Base-by-base conservation (phyloP, 2,888 invertebrate genomes). In the Perdita meconis region DNA sequence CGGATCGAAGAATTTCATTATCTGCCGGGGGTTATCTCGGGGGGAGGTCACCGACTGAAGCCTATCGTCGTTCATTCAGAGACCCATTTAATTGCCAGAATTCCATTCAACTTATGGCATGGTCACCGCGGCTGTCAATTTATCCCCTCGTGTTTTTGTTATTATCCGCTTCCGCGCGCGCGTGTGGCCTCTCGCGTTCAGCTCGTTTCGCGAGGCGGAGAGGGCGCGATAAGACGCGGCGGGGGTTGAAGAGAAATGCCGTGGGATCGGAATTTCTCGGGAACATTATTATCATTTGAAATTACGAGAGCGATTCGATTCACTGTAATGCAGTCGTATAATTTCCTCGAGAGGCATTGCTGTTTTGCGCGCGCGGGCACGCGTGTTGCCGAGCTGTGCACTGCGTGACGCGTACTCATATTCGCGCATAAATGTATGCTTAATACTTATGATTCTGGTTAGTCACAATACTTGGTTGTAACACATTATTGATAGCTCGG, bases 251-350 rank as follows among this genome's bases (percentile, higher is more conserved):
- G 68, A 74, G 82, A 81, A 79, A 81, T 73, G 82, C 84, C 84
- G 84, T 84, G 84, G 82, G 84, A 84, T 84, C 71, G 84, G 84
- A 84, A 84, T 84, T 84, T 82, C 82, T 74, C 83, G 72, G 64
- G 81, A 84, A 69, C 78, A 82, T 84, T 84, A 84, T 84, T 83
- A 84, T 83, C 84, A 84, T 82, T 82, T 69, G 77, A 80, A 83
- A 83, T 83, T 84, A 84, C 80, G 68, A 65, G 78, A 78, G 66
- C 71, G 70, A 83, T 81, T 83, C 75, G 83, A 81, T 83, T 75
- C 81, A 66, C 78, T 42, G 75, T 81, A 81, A 83, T 61, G 67
- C 68, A 75, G 71, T 83, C 80, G 72, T 72, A 66, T 75, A 78
- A 80, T 78, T 83, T 56, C 60, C 47, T 13, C 36, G 44, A 50